Conservation (phyloP, 2,888 invertebrate genomes). For the Gastracanthus pulcherrimus region DNA sequence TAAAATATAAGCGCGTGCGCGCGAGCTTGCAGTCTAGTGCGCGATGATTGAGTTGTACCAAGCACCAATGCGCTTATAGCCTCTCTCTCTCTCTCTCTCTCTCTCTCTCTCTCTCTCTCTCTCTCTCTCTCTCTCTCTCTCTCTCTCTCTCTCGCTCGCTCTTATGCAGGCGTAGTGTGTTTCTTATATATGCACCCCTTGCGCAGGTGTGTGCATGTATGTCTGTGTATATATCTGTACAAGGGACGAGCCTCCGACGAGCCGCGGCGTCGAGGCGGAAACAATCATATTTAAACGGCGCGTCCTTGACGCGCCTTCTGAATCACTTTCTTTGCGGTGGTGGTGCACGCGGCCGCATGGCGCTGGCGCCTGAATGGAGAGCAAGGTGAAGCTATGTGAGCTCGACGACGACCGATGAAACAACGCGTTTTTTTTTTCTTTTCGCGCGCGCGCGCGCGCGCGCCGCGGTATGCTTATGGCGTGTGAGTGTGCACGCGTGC, state of each 20-base stretch:
- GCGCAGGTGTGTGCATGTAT: slow-evolving; percentile 14
- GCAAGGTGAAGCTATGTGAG: slow-evolving; percentile 42
- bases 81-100: too few species aligned
- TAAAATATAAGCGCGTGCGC: slow-evolving; percentile 73
- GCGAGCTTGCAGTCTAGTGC: slow-evolving; percentile 61
- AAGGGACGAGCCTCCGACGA: slow-evolving; percentile 29
- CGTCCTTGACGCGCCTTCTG: slow-evolving; percentile 40
- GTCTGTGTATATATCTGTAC: not conserved
- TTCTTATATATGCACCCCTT: not conserved
- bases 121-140: too few species aligned
- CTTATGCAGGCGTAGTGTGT: not conserved
- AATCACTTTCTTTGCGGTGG: slow-evolving; percentile 46
- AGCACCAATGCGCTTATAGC: slow-evolving; percentile 73
- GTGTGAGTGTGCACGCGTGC: too few species aligned
- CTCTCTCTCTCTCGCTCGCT: too few species aligned
- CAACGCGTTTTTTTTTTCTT: not conserved
- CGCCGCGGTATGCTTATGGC: too few species aligned
- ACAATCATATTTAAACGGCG: slow-evolving; percentile 55
- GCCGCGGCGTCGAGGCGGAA: slow-evolving; percentile 46
- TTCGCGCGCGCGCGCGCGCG: not conserved
- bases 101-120: too few species aligned
- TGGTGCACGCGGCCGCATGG: not conserved
- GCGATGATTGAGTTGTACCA: slow-evolving; percentile 76
- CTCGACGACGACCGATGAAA: not conserved
- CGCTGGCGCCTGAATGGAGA: slow-evolving; percentile 25